A percentile compares a stretch with the other conserved stretches of the same genome.
phyloP scores from a whole-genome alignment of 2,113 vertebrate genomes.

The Struthidea cinerea region DNA sequence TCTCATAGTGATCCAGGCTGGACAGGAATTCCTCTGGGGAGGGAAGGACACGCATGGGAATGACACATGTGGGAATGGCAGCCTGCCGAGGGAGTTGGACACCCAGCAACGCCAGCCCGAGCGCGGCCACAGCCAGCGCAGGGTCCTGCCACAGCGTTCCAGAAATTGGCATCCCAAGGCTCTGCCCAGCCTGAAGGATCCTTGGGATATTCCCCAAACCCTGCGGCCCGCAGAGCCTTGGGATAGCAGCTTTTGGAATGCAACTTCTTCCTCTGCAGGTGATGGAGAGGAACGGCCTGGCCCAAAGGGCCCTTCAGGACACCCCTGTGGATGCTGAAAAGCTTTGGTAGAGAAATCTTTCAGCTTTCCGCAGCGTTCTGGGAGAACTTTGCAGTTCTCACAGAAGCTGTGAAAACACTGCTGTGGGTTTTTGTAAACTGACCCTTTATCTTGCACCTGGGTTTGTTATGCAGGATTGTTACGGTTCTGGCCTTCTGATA shows the following conservation, averaged over 20 bases:
- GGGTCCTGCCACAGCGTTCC: background rate
- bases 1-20: constrained; percentile 92
- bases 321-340: too few relatives aligned
- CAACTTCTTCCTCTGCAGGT: background rate
- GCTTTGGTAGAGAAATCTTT: too few relatives aligned
- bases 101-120: fast-evolving
- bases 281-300: background rate
- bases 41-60: background rate
- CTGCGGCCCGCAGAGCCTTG: background rate
- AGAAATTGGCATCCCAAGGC: background rate
- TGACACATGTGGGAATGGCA: background rate
- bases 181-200: background rate
- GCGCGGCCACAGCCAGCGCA: fast-evolving
- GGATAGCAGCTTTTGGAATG: background rate
- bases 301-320: background rate
- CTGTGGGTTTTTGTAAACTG: too few relatives aligned
- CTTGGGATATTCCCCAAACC: background rate
- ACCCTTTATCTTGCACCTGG: too few relatives aligned
- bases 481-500: too few relatives aligned
- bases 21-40: constrained; percentile 89
- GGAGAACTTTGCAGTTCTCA: too few relatives aligned
- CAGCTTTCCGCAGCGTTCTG: too few relatives aligned
- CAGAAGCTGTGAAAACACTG: too few relatives aligned
- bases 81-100: background rate
- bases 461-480: too few relatives aligned